Evolutionary conservation across 2,113 vertebrate species (phyloP).

Genomic region (Macaca mulatta): DNA sequence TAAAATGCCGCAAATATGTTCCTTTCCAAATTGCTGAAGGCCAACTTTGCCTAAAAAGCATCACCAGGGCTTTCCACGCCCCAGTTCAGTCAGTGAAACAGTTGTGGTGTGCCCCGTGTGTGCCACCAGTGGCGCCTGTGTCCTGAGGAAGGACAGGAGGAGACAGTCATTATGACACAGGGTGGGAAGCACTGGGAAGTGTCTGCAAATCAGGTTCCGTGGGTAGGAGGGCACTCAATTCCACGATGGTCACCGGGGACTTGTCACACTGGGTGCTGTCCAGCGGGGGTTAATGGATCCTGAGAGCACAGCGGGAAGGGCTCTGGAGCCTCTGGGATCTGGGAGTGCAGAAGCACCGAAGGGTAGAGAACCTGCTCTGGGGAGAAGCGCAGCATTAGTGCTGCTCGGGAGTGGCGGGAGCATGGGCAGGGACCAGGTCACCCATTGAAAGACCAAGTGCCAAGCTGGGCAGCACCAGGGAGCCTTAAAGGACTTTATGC

Average conservation of each 20-base stretch:
- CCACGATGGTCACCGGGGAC: background rate
- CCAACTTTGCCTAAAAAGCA: background rate
- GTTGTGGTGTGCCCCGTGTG: background rate
- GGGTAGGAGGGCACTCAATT: background rate
- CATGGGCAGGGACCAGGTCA: background rate
- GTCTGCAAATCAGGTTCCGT: fast-evolving
- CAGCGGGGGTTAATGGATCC: background rate
- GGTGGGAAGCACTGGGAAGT: fast-evolving
- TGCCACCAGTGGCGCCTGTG: fast-evolving
- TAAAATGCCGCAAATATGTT: background rate
- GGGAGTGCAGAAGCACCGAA: fast-evolving
- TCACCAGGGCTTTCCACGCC: background rate
- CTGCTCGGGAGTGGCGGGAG: background rate
- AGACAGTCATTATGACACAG: no score
- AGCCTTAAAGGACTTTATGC: background rate
- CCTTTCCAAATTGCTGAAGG: background rate
- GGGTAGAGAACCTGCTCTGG: background rate
- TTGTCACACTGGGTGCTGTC: background rate
- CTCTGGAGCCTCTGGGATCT: background rate
- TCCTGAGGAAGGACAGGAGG: background rate
- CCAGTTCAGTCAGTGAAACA: fast-evolving
- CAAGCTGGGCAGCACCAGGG: background rate
- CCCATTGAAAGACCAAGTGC: background rate
- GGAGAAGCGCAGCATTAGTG: background rate
- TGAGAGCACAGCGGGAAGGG: background rate